These are phyloP conservation scores for Cottus gobio DNA, from an alignment of 2,113 vertebrate species.

Conservation along the genomic window DNA sequence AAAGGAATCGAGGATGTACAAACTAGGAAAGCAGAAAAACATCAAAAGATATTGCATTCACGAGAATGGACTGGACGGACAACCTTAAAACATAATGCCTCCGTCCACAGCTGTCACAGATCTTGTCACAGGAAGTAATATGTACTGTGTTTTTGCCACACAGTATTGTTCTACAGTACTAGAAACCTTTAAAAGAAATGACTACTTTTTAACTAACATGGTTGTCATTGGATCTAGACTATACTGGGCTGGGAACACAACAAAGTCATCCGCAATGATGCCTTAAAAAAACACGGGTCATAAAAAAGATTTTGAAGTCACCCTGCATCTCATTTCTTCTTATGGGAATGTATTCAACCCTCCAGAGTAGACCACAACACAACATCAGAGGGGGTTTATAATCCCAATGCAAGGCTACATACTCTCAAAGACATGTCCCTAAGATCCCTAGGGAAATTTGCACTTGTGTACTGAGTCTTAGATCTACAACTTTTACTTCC, in stretches of 20 bases:
- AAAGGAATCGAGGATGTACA: not conserved
- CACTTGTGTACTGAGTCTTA: constrained; percentile 59
- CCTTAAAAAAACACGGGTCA: constrained; percentile 27
- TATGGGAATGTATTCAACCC: constrained; percentile 56
- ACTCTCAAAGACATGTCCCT: constrained; percentile 49
- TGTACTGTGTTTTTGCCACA: not conserved
- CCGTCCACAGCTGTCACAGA: not conserved
- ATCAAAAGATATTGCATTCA: not conserved
- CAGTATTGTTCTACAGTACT: not conserved
- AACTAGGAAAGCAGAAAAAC: not conserved
- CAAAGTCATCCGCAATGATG: constrained; percentile 10
- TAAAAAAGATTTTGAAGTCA: constrained; percentile 52
- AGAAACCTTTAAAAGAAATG: not conserved
- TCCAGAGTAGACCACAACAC: constrained; percentile 45
- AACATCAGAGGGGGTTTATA: constrained; percentile 47
- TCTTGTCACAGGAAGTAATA: not conserved
- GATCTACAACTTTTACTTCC: constrained; percentile 56
- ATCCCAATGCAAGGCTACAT: constrained; percentile 38
- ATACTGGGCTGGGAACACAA: constrained; percentile 31
- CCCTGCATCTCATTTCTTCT: constrained; percentile 44
- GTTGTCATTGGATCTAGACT: constrained; percentile 18
- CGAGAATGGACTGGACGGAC: too few relatives aligned
- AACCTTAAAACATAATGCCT: too few relatives aligned
- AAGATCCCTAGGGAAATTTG: constrained; percentile 50
- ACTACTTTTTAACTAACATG: not conserved